A percentile compares a stretch with the other conserved stretches of the same genome.
These are phyloP conservation scores for Orbicella faveolata DNA, from an alignment of 64 coral and sea anemone species.

Conservation along the genomic window DNA sequence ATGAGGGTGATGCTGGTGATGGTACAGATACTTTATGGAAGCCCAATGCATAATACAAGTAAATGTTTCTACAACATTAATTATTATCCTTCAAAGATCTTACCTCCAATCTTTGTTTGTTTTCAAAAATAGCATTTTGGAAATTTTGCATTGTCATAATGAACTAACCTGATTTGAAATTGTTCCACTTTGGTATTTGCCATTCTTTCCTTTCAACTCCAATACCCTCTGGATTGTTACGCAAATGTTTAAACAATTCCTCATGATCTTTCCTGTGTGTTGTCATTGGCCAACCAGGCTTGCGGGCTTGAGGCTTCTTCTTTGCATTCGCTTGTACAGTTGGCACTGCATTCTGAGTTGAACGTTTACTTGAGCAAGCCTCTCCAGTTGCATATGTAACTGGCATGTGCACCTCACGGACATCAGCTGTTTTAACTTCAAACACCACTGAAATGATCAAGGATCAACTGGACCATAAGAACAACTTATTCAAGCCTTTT, in stretches of 20 bases:
- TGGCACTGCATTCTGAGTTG: conserved; percentile 47
- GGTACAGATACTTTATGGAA: conserved; percentile 39
- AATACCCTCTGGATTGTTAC: conserved; percentile 24
- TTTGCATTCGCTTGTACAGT: conserved; percentile 38
- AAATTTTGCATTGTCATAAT: background rate
- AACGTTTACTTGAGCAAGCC: conserved; percentile 44
- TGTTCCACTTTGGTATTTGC: conserved; percentile 52
- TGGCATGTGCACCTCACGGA: conserved; percentile 38
- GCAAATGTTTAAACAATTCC: conserved; percentile 60
- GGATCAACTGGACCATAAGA: conserved; percentile 55
- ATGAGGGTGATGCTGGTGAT: conserved; percentile 48
- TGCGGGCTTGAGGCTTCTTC: conserved; percentile 13
- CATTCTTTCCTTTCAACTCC: conserved; percentile 49
- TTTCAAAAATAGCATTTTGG: conserved; percentile 43
- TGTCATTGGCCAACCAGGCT: conserved; percentile 60
- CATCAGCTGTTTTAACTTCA: conserved; percentile 49
- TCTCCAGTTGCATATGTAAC: conserved; percentile 41
- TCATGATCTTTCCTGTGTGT: conserved; percentile 77
- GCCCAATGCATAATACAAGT: conserved; percentile 43
- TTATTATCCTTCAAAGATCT: conserved; percentile 15
- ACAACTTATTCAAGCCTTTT: conserved; percentile 52
- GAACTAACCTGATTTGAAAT: conserved; percentile 69
- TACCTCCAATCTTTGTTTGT: conserved; percentile 9
- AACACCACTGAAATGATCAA: conserved; percentile 56
- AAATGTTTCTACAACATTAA: conserved; percentile 24